Evolutionary conservation across 2,888 invertebrate genomes (phyloP).

Genomic region (Lycocerus yunnanus): DNA sequence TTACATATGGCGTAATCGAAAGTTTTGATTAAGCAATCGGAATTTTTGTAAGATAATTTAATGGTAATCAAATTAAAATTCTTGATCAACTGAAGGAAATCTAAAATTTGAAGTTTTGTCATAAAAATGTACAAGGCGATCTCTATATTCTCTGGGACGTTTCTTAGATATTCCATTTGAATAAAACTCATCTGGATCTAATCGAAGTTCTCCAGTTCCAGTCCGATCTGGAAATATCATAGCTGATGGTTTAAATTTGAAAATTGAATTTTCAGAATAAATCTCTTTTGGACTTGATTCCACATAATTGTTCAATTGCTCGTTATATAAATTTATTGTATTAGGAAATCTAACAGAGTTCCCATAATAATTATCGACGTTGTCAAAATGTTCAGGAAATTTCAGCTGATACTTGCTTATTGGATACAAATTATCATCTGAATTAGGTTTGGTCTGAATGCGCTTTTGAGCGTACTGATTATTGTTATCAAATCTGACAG

Average conservation of each 20-base stretch:
- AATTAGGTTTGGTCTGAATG: neutral
- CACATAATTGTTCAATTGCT: neutral
- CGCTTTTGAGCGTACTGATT: neutral
- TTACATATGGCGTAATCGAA: neutral
- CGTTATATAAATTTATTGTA: neutral
- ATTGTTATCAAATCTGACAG: neutral
- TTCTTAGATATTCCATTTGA: neutral
- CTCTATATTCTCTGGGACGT: neutral
- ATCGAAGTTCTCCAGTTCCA: slow-evolving; percentile 58
- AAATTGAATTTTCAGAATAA: neutral
- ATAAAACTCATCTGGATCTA: slow-evolving; percentile 48
- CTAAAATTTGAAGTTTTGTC: neutral
- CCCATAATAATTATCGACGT: neutral
- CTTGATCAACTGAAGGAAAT: neutral
- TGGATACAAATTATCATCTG: neutral
- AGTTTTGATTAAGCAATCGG: neutral
- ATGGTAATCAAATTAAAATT: neutral
- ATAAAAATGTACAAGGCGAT: neutral
- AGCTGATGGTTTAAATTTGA: slow-evolving; percentile 32
- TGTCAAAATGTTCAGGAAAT: slow-evolving; percentile 20
- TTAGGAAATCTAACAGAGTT: neutral
- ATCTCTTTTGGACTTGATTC: neutral
- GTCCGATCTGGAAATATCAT: slow-evolving; percentile 61
- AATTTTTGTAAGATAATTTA: neutral
- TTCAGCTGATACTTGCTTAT: neutral